These are phyloP conservation scores for Tapirus indicus DNA, from an alignment of 2,797 vertebrate species.

Conservation along the genomic window DNA sequence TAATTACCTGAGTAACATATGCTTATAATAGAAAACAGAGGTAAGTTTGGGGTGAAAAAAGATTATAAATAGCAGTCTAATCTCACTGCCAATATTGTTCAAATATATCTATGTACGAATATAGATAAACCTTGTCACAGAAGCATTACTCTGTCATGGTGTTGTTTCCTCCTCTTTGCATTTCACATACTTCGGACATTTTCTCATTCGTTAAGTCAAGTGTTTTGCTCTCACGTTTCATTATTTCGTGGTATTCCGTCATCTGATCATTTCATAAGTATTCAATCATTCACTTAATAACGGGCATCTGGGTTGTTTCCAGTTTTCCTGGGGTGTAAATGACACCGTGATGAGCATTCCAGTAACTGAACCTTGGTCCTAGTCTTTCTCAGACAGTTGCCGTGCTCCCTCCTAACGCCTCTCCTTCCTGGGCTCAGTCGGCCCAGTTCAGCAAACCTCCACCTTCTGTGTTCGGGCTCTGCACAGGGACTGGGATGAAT, in stretches of 20 bases:
- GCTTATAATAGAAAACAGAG: background rate
- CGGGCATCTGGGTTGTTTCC: background rate
- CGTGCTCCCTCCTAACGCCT: accelerated
- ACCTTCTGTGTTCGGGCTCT: background rate
- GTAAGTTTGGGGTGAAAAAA: background rate
- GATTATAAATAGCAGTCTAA: background rate
- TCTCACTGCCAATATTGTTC: too few species aligned
- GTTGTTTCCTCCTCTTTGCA: background rate
- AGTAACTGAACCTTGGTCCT: background rate
- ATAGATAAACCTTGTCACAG: background rate
- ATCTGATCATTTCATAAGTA: background rate
- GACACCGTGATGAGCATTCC: background rate
- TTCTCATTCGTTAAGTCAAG: background rate
- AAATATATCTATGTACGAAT: background rate
- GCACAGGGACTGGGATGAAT: background rate
- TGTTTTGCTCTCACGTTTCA: background rate
- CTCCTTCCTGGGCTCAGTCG: too few species aligned
- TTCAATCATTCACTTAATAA: background rate
- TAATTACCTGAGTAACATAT: background rate
- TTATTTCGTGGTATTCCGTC: background rate
- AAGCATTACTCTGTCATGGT: background rate
- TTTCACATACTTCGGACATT: background rate
- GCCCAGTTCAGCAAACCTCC: background rate
- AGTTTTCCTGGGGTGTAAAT: background rate
- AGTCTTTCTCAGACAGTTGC: background rate